Evolutionary conservation across 2,888 invertebrate species (phyloP).

Genomic region (Andrena bicolor): DNA sequence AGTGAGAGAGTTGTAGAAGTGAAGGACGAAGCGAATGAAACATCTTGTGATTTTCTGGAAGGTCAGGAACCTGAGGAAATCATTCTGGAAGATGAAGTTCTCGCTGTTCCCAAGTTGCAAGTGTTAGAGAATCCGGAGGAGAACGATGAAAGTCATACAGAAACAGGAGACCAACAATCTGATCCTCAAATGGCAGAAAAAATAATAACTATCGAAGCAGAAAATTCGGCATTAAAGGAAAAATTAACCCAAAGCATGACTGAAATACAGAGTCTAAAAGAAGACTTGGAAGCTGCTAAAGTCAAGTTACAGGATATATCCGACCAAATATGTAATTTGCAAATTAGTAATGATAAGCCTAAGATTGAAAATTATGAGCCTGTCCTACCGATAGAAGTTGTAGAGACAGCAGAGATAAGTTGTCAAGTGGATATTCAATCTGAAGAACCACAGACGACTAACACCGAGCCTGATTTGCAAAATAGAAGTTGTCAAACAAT

Average conservation of each 20-base stretch:
- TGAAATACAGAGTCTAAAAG: conserved; percentile 63
- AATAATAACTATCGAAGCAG: conserved; percentile 46
- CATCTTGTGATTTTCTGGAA: neutral
- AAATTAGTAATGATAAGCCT: conserved; percentile 25
- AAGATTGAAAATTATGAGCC: neutral
- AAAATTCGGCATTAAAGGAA: conserved; percentile 68
- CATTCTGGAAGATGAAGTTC: conserved; percentile 15
- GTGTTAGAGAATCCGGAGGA: neutral
- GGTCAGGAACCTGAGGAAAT: conserved; percentile 15
- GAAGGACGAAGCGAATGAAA: neutral
- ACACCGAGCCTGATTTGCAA: conserved; percentile 22
- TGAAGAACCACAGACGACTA: conserved; percentile 3
- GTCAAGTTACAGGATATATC: conserved; percentile 63
- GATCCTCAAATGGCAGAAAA: conserved; percentile 36
- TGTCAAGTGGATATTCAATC: conserved; percentile 38
- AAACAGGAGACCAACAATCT: conserved; percentile 21
- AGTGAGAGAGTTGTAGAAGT: neutral
- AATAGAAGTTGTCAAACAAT: conserved; percentile 66
- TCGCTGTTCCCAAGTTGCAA: neutral
- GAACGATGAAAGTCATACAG: neutral
- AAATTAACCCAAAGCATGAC: conserved; percentile 61
- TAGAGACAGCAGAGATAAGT: conserved; percentile 39
- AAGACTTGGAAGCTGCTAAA: conserved; percentile 67
- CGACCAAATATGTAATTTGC: conserved; percentile 60
- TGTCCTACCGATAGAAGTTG: neutral